Evolutionary conservation across 2,888 invertebrate species (phyloP), one percentile per base, ranked within the genome.

Genomic region (Beris chalybata): DNA sequence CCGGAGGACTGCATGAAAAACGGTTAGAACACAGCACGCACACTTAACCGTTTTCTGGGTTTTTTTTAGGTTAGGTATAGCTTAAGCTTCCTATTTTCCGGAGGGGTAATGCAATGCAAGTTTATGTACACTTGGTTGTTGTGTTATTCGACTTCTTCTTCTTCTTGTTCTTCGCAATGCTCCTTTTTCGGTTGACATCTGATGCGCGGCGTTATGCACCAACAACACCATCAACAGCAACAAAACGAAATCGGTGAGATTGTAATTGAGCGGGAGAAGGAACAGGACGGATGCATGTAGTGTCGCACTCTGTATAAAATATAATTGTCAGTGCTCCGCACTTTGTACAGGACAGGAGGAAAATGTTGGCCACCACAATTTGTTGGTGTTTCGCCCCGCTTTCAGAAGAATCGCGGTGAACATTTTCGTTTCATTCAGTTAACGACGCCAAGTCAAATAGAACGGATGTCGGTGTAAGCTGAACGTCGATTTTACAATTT

Each of bases 361-460:
- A 52, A 38, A 38, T 22, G 38, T 38, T 9, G 38, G 52, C 50
- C 13, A 52, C 61, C 50, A 61, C 50, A 52, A 38, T 61, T 64
- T 64, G 52, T 64, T 64, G 64, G 50, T 64, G 52, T 29, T 54
- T 15, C 53, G 64, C 30, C 29, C 31, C 54, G 52, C n/a, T 52
- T 56, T 15, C 4, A 31, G 12, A 50, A 50, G 61, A 50, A 38
- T 38, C 38, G 38, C 38, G 38, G 38, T 52, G 52, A 61, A 43
- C 47, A 43, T 38, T 50, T 57, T 22, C 52, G 52, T 48, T 44
- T 54, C 45, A 71, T 67, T 71, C 70, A 71, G 70, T 69, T 69
- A 66, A 70, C 69, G 69, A 71, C 70, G 67, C 67, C 65, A 69
- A 68, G 70, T 70, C 72, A 70, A 70, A 71, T 71, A 68, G 71